These are phyloP conservation scores for Eristalinus aeneus DNA, from an alignment of 2,888 invertebrate genomes.

Conservation along the genomic window DNA sequence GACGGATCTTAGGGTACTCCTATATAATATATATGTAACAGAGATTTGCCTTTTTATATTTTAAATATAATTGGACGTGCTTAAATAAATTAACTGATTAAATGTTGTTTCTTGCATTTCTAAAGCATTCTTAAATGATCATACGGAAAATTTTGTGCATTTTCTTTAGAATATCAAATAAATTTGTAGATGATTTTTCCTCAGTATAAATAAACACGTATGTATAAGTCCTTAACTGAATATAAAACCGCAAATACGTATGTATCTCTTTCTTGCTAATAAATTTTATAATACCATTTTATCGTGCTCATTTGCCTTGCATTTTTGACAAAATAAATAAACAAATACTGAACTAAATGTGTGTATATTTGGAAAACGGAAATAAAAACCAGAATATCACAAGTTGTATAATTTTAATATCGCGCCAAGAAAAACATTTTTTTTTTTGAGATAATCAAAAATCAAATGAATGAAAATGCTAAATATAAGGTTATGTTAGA, in stretches of 20 bases:
- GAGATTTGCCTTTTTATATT: no score
- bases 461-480: neutral
- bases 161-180: neutral
- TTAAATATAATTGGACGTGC: no score
- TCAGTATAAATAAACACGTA: neutral
- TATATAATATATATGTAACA: no score
- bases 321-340: neutral
- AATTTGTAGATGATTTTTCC: neutral
- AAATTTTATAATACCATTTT: neutral
- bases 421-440: neutral
- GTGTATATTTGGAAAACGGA: neutral
- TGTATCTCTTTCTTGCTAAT: neutral
- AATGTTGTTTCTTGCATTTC: neutral
- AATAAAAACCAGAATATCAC: neutral
- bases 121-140: neutral
- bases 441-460: neutral
- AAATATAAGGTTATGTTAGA: neutral
- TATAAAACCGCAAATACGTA: neutral
- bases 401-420: neutral
- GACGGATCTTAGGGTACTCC: no score
- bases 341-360: neutral
- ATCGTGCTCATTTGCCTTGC: neutral
- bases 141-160: neutral
- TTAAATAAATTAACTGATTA: no score
- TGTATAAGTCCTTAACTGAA: neutral